Percentiles rank a stretch among this genome's conserved stretches.
These are phyloP conservation scores for Hippocampus barbouri DNA, from an alignment of 2,113 vertebrate genomes.

Conservation along the genomic window DNA sequence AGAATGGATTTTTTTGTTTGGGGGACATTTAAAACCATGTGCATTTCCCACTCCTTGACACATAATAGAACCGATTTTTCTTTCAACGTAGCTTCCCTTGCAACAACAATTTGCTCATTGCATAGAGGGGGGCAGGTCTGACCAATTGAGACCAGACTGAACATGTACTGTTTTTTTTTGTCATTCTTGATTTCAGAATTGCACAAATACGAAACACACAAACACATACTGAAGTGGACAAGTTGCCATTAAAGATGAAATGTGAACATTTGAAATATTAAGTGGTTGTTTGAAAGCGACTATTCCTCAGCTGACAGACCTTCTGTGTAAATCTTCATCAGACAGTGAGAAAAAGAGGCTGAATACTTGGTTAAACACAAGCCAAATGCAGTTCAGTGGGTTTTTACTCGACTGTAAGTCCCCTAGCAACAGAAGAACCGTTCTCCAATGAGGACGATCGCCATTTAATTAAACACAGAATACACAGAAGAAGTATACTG, in stretches of 20 bases:
- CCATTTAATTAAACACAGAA: constrained; percentile 67
- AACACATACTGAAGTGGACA: constrained; percentile 32
- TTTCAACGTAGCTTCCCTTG: constrained; percentile 46
- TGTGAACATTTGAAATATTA: constrained; percentile 31
- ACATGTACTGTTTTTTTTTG: constrained; percentile 28
- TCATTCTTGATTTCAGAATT: constrained; percentile 25
- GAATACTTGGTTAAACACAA: constrained; percentile 63
- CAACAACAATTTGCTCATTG: constrained; percentile 58
- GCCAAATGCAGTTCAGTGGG: constrained; percentile 50
- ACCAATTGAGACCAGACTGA: constrained; percentile 23
- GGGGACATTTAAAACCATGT: constrained; percentile 41
- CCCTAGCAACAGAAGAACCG: constrained; percentile 33
- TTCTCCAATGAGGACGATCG: constrained; percentile 56
- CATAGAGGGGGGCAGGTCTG: constrained; percentile 44
- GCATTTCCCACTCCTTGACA: constrained; percentile 54
- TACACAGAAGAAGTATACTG: constrained; percentile 65
- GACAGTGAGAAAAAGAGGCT: constrained; percentile 37
- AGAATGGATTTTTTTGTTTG: constrained; percentile 45
- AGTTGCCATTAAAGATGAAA: constrained; percentile 15
- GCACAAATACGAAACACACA: constrained; percentile 10
- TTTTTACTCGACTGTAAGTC: constrained; percentile 51
- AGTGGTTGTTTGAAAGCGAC: constrained; percentile 43
- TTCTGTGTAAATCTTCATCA: constrained; percentile 58
- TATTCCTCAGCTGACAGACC: constrained; percentile 44
- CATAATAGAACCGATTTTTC: constrained; percentile 51